Conservation (phyloP, 2,888 invertebrate genomes). For the Lithosia quadra region DNA sequence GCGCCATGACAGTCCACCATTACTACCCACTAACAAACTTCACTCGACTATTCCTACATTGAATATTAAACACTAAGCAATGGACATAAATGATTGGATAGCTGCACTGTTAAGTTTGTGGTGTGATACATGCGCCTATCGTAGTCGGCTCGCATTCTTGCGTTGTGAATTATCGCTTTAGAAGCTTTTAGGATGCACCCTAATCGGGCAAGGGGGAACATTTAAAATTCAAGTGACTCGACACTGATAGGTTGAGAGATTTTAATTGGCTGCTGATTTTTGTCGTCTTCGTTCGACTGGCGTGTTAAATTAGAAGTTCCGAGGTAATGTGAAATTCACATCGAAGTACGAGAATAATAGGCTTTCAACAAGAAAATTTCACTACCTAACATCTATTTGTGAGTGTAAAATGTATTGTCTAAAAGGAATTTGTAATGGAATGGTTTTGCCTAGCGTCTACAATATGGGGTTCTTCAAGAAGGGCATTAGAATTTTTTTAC, state of each 20-base stretch:
- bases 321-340: conserved; percentile 39
- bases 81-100: conserved; percentile 43
- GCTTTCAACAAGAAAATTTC: conserved; percentile 36
- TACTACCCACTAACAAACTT: conserved; percentile 71
- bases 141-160: conserved; percentile 83
- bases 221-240: conserved; percentile 79
- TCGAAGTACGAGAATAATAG: conserved; percentile 35
- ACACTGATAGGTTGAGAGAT: conserved; percentile 77
- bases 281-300: conserved; percentile 53
- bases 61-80: conserved; percentile 58
- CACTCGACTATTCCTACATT: conserved; percentile 43
- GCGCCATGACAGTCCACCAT: conserved; percentile 84
- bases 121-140: conserved; percentile 73
- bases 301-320: conserved; percentile 43
- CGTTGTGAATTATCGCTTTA: conserved; percentile 80
- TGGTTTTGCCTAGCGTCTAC: too few relatives aligned
- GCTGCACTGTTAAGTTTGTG: conserved; percentile 56
- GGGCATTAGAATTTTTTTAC: too few relatives aligned
- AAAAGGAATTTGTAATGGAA: conserved; percentile 36
- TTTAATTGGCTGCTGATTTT: conserved; percentile 81
- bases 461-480: too few relatives aligned
- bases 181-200: conserved; percentile 85
- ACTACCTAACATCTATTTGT: conserved; percentile 24
- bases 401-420: conserved; percentile 19
- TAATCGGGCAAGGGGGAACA: conserved; percentile 79